phyloP scores from a whole-genome alignment of 2,797 vertebrate genomes.

The Alauda arvensis region DNA sequence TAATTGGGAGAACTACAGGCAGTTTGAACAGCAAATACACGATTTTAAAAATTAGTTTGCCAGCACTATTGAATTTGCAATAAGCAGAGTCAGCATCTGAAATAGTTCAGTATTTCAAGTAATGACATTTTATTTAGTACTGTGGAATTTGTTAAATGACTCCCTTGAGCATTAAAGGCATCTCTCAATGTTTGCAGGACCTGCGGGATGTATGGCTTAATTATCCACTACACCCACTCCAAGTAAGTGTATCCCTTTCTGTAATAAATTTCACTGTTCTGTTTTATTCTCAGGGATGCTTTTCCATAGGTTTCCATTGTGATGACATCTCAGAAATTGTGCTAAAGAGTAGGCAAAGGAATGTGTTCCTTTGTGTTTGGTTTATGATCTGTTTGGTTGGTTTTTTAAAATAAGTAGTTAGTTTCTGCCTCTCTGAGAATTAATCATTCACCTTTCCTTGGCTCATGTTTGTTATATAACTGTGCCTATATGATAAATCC shows the following conservation, averaged over 20 bases:
- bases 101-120: conserved; percentile 74
- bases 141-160: conserved; percentile 72
- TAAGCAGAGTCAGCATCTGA: conserved; percentile 75
- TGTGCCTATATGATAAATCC: neutral
- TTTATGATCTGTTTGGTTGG: neutral
- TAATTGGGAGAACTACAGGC: conserved; percentile 68
- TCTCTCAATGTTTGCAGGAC: conserved; percentile 81
- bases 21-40: conserved; percentile 66
- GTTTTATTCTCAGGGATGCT: conserved; percentile 20
- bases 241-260: conserved; percentile 79
- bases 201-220: conserved; percentile 97
- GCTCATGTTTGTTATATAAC: neutral
- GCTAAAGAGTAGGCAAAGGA: neutral
- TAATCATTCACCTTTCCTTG: neutral
- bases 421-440: neutral
- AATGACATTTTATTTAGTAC: conserved; percentile 78
- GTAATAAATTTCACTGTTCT: conserved; percentile 51
- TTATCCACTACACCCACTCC: conserved; percentile 94
- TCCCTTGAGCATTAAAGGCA: conserved; percentile 71
- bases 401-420: neutral
- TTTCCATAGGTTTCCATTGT: conserved; percentile 36
- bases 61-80: conserved; percentile 74
- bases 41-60: conserved; percentile 71
- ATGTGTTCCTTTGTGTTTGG: neutral
- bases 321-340: conserved; percentile 24